phyloP scores from a whole-genome alignment of 2,888 invertebrate genomes.

The Drosophila algonquin region DNA sequence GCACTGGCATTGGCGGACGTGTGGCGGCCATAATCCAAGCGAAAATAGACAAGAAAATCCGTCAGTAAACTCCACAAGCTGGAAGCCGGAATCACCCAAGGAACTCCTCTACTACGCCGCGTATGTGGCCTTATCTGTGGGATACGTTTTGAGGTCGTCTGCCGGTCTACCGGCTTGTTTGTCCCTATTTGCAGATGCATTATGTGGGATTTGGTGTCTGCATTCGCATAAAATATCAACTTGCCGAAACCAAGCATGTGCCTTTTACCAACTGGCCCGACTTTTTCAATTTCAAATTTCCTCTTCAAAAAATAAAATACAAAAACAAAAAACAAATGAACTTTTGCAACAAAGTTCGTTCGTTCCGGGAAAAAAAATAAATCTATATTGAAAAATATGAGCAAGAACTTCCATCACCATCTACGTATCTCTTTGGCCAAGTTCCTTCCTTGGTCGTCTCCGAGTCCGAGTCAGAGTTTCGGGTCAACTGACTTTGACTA shows the following conservation, averaged over 20 bases:
- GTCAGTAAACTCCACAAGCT: neutral
- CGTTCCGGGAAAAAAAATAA: constrained; percentile 27
- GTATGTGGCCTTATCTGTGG: neutral
- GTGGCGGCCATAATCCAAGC: constrained; percentile 60
- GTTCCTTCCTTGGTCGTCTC: neutral
- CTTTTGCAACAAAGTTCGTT: neutral
- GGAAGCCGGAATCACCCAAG: constrained; percentile 5
- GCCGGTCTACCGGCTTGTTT: constrained; percentile 27
- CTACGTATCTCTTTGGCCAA: neutral
- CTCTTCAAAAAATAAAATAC: constrained; percentile 3
- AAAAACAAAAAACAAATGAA: constrained; percentile 5
- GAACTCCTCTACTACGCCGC: constrained; percentile 25
- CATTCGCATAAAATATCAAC: constrained; percentile 73
- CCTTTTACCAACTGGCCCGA: constrained; percentile 17
- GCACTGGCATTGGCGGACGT: constrained; percentile 18
- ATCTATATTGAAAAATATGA: constrained; percentile 27
- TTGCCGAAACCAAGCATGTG: constrained; percentile 20
- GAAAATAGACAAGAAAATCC: constrained; percentile 71
- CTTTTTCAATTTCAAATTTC: constrained; percentile 59
- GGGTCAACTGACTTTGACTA: constrained; percentile 16
- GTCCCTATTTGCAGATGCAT: constrained; percentile 66
- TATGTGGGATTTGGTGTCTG: constrained; percentile 63
- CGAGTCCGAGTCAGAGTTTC: neutral
- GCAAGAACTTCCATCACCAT: constrained; percentile 7
- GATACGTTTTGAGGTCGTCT: constrained; percentile 5